Evolutionary conservation across 2,888 invertebrate genomes (phyloP), one percentile per base, ranked within the genome.

Genomic region (Trisateles emortualis): DNA sequence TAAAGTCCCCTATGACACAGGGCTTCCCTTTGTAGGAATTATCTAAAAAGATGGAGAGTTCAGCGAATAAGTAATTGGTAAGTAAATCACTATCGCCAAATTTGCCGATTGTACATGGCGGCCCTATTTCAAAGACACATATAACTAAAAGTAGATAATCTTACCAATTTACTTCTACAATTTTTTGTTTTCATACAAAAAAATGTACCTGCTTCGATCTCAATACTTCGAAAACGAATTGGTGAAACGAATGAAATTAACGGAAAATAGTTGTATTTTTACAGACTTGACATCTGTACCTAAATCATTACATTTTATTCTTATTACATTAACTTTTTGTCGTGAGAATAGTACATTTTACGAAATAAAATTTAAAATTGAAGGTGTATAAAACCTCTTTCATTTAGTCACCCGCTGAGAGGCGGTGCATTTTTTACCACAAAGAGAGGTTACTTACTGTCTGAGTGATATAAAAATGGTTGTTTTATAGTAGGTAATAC

Each of bases 161-260:
- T n/a, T n/a, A n/a, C n/a, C n/a, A n/a, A n/a, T n/a, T n/a, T 32
- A 4, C 2, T n/a, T 32, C 5, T 0, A 32, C 0, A 32, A 1
- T 16, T 35, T 35, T 6, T 4, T 13, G 33, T 33, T 35, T 35
- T 35, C 13, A 11, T 9, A 13, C 13, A 11, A 3, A 33, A 6
- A 11, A 13, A 6, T 1, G n/a, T 13, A 14, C 32, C 32, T 11
- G 13, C 32, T 33, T 33, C 3, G 11, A 10, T 33, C 4, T 33
- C 2, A 33, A 33, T 33, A 33, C 13, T 33, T 33, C 10, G n/a
- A n/a, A n/a, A 10, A 3, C 35, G 16, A 38, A 38, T 17, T 19
- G 19, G 36, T n/a, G 36, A 38, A 38, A 38, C 36, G n/a, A 38
- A 38, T 38, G 3, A n/a, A 38, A 19, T 38, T 38, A 38, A 8